These are phyloP conservation scores for Jacana jacana DNA, from an alignment of 2,113 vertebrate species.

Conservation along the genomic window DNA sequence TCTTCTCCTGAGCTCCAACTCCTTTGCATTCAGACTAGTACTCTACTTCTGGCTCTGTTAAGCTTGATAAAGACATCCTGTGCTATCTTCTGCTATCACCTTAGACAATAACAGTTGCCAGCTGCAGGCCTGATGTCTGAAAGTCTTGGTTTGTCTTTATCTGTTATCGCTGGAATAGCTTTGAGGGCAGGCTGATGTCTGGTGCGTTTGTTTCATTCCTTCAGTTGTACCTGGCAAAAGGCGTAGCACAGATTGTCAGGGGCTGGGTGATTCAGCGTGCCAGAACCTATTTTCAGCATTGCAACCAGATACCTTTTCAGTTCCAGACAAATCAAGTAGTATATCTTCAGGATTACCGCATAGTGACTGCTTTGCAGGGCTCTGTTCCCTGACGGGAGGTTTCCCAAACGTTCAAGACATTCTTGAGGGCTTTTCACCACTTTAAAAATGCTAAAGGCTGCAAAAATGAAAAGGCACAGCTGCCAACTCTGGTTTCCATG, in stretches of 20 bases:
- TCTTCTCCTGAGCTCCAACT: neutral
- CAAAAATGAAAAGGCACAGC: neutral
- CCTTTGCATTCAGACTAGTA: neutral
- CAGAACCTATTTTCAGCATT: neutral
- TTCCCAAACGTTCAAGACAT: slow-evolving; percentile 12
- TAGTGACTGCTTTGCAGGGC: neutral
- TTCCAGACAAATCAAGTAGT: neutral
- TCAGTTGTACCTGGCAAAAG: slow-evolving; percentile 17
- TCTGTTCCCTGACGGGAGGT: neutral
- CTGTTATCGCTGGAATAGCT: neutral
- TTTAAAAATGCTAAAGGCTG: neutral
- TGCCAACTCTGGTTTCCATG: neutral
- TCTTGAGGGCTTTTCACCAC: slow-evolving; percentile 11
- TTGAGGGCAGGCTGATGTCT: slow-evolving; percentile 32
- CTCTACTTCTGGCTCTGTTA: neutral
- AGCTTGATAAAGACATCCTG: slow-evolving; percentile 28
- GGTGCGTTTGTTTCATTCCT: neutral
- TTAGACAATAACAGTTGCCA: neutral
- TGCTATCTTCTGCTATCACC: neutral
- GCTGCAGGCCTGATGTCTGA: slow-evolving; percentile 37
- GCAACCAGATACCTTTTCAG: neutral
- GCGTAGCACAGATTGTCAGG: neutral
- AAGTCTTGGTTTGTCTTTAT: slow-evolving; percentile 45
- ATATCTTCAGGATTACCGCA: neutral
- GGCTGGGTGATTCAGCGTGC: neutral